Evolutionary conservation across 2,113 vertebrate species (phyloP).

Genomic region (Phodopus roborovskii): DNA sequence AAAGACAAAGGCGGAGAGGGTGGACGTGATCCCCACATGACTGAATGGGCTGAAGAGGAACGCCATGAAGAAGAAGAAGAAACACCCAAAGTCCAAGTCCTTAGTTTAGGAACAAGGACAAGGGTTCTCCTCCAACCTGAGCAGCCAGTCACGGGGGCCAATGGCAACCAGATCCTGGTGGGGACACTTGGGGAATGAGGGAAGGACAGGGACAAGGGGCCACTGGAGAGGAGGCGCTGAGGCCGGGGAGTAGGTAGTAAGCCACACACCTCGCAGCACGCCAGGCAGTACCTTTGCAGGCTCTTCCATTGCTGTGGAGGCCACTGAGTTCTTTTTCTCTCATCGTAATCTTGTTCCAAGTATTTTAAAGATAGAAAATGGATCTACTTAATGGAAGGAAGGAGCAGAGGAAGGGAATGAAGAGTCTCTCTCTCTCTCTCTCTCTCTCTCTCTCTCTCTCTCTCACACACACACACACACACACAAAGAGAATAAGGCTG

Average conservation of each 20-base stretch:
- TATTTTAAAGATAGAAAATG: neutral
- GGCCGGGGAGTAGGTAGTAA: neutral
- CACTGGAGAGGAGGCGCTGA: neutral
- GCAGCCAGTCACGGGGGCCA: neutral
- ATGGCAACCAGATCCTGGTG: neutral
- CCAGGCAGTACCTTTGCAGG: accelerated
- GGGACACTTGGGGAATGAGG: neutral
- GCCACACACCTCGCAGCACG: too few relatives aligned
- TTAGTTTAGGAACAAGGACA: neutral
- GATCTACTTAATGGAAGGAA: neutral
- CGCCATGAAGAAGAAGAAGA: neutral
- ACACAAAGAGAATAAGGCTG: neutral
- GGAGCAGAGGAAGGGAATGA: neutral
- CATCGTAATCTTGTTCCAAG: neutral
- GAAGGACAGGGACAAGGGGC: too few relatives aligned
- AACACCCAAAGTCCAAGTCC: neutral
- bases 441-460: too few relatives aligned
- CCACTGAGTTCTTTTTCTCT: neutral
- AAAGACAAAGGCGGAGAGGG: neutral
- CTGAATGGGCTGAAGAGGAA: neutral
- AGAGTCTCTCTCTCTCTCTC: too few relatives aligned
- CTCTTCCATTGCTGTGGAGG: neutral
- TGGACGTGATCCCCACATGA: accelerated
- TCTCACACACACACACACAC: neutral
- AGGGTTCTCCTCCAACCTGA: neutral